Evolutionary conservation across 2,113 vertebrate genomes (phyloP), one percentile per base, ranked within the genome.

Genomic region (Cochlearius cochlearius): DNA sequence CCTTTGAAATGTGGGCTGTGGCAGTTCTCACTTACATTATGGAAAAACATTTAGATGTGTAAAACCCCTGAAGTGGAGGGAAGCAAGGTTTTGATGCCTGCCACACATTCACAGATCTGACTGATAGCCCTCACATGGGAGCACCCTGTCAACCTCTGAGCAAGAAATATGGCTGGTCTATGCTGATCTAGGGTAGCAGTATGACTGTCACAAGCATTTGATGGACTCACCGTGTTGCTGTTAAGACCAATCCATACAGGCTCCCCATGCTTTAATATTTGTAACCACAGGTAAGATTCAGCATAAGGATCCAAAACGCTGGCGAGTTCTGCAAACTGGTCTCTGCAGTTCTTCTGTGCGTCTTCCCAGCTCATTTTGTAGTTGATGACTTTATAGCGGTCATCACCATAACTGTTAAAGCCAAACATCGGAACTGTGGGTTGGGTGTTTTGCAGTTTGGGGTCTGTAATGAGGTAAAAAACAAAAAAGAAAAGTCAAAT

Each of bases 331-430:
- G 98, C 98, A 52, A 97, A 97, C 38, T 99, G 98, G 27, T 98
- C 98, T 90, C 98, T 98, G 96, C 99, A 99, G 93, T 98, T 98
- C 78, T 98, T 98, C 72, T 98, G 94, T 9, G 99, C 99, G 91
- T 99, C 98, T 64, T 99, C 98, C 99, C 99, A 99, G 88, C 82
- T 98, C 99, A 99, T 98, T 91, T 98, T 99, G 94, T 98, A 96
- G 29, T 91, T 90, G 81, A 98, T 93, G 75, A 99, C 25, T 88
- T 98, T 98, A 63, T 98, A 99, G 43, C 98, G 98, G 76, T 98
- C 98, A 20, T 98, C 98, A 77, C 98, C 98, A 9, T 98, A 96
- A 81, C 71, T 96, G 76, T 94, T 92, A 93, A 98, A 99, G 23
- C 95, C 90, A 64, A 97, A 97, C 7, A 88, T 49, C 0, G 94